Evolutionary conservation across 2,888 invertebrate species (phyloP).

Genomic region (Mesorhabditis belari): DNA sequence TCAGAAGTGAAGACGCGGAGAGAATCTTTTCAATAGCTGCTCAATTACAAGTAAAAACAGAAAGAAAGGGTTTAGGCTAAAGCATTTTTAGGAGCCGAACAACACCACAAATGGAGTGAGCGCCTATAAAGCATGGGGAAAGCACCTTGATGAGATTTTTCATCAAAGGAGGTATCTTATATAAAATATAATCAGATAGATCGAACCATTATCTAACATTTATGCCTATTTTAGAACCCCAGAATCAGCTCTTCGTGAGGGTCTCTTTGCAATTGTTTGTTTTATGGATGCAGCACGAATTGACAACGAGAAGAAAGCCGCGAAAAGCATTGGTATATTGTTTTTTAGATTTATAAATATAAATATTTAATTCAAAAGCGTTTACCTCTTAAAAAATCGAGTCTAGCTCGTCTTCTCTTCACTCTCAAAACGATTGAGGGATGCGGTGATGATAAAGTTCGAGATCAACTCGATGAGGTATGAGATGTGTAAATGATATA

Average conservation of each 20-base stretch:
- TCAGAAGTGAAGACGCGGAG: slow-evolving; percentile 14
- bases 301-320: slow-evolving; percentile 30
- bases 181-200: too few relatives aligned
- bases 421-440: not conserved
- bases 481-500: too few relatives aligned
- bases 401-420: not conserved
- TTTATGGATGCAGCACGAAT: slow-evolving; percentile 35
- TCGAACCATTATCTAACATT: too few relatives aligned
- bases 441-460: not conserved
- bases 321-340: slow-evolving; percentile 29
- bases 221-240: not conserved
- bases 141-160: slow-evolving; percentile 18
- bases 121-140: slow-evolving; percentile 25
- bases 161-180: slow-evolving; percentile 9
- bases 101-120: slow-evolving; percentile 1
- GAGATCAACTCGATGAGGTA: not conserved
- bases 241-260: not conserved
- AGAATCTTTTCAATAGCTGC: slow-evolving; percentile 13
- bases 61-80: too few relatives aligned
- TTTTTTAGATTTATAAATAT: too few relatives aligned
- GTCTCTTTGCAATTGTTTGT: slow-evolving; percentile 26
- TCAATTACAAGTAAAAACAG: slow-evolving; percentile 3
- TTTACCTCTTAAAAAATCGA: too few relatives aligned
- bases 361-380: too few relatives aligned
- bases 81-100: not conserved